A percentile compares a stretch with the other conserved stretches of the same genome.
phyloP scores from a whole-genome alignment of 2,888 invertebrate genomes.

The Drosophila affinis region DNA sequence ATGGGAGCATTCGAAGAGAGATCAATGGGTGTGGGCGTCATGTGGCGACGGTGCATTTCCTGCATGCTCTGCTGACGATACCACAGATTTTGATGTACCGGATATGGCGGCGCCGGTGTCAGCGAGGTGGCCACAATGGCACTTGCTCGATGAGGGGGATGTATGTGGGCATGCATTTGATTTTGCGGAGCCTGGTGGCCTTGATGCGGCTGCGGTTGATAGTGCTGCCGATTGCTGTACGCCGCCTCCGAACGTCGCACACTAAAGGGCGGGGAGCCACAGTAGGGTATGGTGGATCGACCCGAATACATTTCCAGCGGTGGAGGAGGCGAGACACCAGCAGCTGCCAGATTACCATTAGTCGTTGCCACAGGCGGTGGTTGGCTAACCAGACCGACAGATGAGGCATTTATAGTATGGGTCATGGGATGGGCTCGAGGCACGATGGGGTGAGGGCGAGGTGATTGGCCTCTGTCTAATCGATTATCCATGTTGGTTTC shows the following conservation, averaged over 20 bases:
- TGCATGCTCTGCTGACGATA: slow-evolving; percentile 88
- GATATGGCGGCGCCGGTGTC: slow-evolving; percentile 86
- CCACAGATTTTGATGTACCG: slow-evolving; percentile 90
- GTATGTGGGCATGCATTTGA: slow-evolving; percentile 76
- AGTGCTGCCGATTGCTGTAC: slow-evolving; percentile 69
- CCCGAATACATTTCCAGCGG: slow-evolving; percentile 76
- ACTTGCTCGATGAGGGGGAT: slow-evolving; percentile 64
- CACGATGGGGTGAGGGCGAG: slow-evolving; percentile 25
- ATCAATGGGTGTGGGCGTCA: slow-evolving; percentile 83
- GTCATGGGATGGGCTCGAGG: slow-evolving; percentile 36
- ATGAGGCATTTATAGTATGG: slow-evolving; percentile 21
- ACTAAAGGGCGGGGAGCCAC: slow-evolving; percentile 82
- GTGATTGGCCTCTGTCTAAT: slow-evolving; percentile 34
- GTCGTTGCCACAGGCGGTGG: slow-evolving; percentile 48
- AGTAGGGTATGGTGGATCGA: slow-evolving; percentile 76
- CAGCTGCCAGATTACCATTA: slow-evolving; percentile 62
- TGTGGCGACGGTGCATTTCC: slow-evolving; percentile 86
- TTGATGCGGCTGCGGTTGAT: slow-evolving; percentile 68
- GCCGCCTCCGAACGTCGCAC: slow-evolving; percentile 69
- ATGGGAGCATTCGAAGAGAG: slow-evolving; percentile 82
- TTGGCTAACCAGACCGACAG: slow-evolving; percentile 46
- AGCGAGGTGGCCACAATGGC: slow-evolving; percentile 64
- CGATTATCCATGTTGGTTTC: neutral
- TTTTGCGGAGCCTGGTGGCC: slow-evolving; percentile 75
- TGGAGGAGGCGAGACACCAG: slow-evolving; percentile 72